These are phyloP conservation scores for Polymixis lichenea DNA, from an alignment of 2,888 invertebrate species.

Conservation along the genomic window DNA sequence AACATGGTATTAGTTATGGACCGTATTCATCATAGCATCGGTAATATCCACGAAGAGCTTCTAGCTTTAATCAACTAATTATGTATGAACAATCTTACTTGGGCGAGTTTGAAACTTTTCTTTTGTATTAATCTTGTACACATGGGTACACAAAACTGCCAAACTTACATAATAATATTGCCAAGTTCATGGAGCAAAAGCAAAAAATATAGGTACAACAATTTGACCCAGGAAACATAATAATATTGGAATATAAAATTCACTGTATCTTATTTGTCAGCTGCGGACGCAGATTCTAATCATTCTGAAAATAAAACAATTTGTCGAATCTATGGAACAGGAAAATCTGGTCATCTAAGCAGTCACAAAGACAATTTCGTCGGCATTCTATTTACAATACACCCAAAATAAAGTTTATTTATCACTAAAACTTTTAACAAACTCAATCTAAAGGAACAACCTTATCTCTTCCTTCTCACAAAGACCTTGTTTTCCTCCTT, in stretches of 20 bases:
- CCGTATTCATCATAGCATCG: conserved; percentile 43
- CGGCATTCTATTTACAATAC: conserved; percentile 32
- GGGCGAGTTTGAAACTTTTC: conserved; percentile 4
- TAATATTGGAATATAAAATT: not conserved
- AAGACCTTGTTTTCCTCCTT: conserved; percentile 36
- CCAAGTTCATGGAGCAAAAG: not conserved
- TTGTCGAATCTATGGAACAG: not conserved
- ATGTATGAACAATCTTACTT: conserved; percentile 32
- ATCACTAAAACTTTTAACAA: conserved; percentile 52
- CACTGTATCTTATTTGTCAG: not conserved
- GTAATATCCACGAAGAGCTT: conserved; percentile 12
- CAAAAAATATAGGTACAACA: not conserved
- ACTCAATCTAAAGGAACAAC: conserved; percentile 50
- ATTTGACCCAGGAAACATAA: rapidly evolving
- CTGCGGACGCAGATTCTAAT: no score
- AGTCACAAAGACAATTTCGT: conserved; percentile 34
- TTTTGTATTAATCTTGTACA: conserved; percentile 11
- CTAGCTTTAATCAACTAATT: conserved; percentile 49
- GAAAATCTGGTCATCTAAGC: conserved; percentile 6
- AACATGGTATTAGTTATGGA: conserved; percentile 52
- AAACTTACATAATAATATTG: not conserved
- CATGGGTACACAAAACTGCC: not conserved
- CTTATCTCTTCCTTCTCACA: conserved; percentile 47
- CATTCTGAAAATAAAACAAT: conserved; percentile 23
- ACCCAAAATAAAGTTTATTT: conserved; percentile 43